These are phyloP conservation scores for Oreochromis spilurus DNA, from an alignment of 2,113 vertebrate genomes.

Conservation along the genomic window DNA sequence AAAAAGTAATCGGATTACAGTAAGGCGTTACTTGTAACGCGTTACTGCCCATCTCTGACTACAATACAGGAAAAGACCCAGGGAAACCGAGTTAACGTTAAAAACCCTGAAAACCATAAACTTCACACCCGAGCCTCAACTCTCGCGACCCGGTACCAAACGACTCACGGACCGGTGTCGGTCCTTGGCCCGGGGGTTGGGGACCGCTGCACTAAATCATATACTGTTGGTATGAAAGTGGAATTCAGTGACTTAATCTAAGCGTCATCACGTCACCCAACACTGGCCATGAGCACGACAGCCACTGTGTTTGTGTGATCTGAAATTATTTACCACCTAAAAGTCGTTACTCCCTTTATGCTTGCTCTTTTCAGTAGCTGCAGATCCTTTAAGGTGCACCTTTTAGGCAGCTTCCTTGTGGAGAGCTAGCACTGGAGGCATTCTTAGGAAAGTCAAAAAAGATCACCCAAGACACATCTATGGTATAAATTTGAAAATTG, in stretches of 20 bases:
- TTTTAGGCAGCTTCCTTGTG: neutral
- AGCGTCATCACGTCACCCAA: neutral
- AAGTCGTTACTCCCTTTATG: neutral
- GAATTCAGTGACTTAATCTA: neutral
- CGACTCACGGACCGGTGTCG: neutral
- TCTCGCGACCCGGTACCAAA: too few relatives aligned
- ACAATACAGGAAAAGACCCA: too few relatives aligned
- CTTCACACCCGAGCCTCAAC: too few relatives aligned
- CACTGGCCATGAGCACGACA: neutral
- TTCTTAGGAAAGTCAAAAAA: neutral
- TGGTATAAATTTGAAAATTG: neutral
- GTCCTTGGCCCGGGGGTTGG: neutral
- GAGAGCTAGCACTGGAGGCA: neutral
- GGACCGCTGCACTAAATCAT: neutral
- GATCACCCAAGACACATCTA: neutral
- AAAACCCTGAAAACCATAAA: too few relatives aligned
- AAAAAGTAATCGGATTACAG: too few relatives aligned
- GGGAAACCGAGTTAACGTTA: too few relatives aligned
- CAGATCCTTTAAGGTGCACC: neutral
- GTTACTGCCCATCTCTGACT: too few relatives aligned
- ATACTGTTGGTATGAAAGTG: neutral
- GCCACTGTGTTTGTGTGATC: neutral
- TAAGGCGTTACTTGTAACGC: too few relatives aligned
- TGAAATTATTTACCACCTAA: neutral
- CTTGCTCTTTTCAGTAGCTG: accelerated